Base-by-base conservation (phyloP, 2,797 vertebrate genomes). In the Kryptopterus vitreolus region DNA sequence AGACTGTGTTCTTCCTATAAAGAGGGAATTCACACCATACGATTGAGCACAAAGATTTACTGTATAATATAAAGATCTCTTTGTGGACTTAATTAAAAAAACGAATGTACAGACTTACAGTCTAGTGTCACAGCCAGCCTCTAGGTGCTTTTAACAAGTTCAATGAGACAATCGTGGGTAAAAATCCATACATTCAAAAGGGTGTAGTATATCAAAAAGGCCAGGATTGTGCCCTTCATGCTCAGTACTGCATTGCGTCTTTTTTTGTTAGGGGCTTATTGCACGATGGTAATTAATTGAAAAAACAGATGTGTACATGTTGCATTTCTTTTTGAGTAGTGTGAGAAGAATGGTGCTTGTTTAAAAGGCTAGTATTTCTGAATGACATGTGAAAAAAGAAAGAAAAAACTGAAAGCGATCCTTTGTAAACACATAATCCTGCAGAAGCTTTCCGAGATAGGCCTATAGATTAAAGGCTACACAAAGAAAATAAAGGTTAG, bases 371-470 rank as follows among this genome's bases (percentile, higher is more conserved):
- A 53, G 43, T 3, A 68, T 71, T 53, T 71, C 66, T 31, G 15
- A 68, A 66, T 80, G 26, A 70, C 77, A 55, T 50, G 35, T 77
- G 48, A 35, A 74, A 58, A 43, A 43, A 43, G 46, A 74, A 58
- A 46, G n/a, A n/a, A 74, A 58, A 12, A 73, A 81, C 58, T 52
- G 20, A 80, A 85, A 24, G 52, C 38, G 74, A 76, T 10, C 38
- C 55, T 77, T 63, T 65, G 26, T 74, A 76, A 79, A 74, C 68
- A 81, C 71, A 61, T 61, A 76, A 79, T 77, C 73, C 31, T 50
- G 35, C 6, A 26, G 73, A 50, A 55, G 53, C 79, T 72, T 73
- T 33, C 8, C 24, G 77, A 59, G 58, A 57, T 62, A 76, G 70
- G 59, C 52, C 33, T 53, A 35, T 68, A 70, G 63, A 76, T 68